Percentiles rank a stretch among this genome's conserved stretches.
These are phyloP conservation scores for Sciurus niger DNA, from an alignment of 2,113 vertebrate genomes.

Conservation along the genomic window DNA sequence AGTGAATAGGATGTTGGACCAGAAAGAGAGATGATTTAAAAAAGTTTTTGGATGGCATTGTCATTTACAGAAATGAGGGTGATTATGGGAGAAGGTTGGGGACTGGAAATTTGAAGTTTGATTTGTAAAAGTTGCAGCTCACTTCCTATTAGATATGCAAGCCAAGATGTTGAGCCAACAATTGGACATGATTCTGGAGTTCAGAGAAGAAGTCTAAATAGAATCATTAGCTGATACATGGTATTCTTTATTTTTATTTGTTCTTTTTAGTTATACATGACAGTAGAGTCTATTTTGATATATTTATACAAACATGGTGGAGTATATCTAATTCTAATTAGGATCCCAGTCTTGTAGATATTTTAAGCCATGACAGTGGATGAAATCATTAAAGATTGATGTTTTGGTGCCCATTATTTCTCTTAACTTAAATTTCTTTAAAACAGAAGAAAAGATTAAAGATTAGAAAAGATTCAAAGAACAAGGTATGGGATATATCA, in stretches of 20 bases:
- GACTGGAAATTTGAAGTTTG: slow-evolving; percentile 11
- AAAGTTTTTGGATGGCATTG: not conserved
- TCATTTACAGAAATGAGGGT: not conserved
- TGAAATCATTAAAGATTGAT: slow-evolving; percentile 19
- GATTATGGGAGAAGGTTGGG: not conserved
- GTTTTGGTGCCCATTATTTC: no score
- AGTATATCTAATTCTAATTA: no score
- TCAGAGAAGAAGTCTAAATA: not conserved
- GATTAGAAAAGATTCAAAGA: not conserved
- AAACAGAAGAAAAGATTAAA: no score
- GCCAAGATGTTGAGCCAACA: not conserved
- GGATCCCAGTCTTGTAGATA: no score
- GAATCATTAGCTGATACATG: not conserved
- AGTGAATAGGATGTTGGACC: not conserved
- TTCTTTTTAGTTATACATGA: no score
- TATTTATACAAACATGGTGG: no score
- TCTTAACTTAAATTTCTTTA: no score
- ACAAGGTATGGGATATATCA: not conserved
- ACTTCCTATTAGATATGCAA: not conserved
- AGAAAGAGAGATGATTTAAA: slow-evolving; percentile 40
- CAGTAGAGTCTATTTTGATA: no score
- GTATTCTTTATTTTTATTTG: not conserved
- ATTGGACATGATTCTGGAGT: slow-evolving; percentile 11
- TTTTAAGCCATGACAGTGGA: not conserved
- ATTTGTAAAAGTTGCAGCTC: not conserved